Base-by-base conservation (phyloP, 2,113 vertebrate species). In the Gavia stellata region DNA sequence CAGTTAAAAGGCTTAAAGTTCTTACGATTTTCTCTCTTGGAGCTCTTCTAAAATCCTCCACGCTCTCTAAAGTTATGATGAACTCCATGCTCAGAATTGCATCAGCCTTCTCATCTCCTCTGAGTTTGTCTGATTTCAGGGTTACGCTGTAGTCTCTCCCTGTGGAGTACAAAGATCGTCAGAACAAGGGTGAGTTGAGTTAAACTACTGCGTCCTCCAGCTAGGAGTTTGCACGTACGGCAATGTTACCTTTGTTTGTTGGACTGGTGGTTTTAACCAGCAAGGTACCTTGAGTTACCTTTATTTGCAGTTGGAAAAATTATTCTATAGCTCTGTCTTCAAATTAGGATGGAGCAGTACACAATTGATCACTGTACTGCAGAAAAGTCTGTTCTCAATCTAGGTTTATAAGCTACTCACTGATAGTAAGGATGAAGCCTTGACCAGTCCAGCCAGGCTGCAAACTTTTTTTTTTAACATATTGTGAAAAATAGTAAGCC, bases 161-260 rank as follows among this genome's bases (percentile, higher is more conserved):
- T 31, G 26, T 0, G 0, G n/a, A 33, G 18, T 0, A 5, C 42
- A 24, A 8, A 25, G 42, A 8, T 24, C 36, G 7, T 50, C 31
- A 4, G 23, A 44, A 56, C 10, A 4, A 33, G 25, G 10, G 18
- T 4, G n/a, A n/a, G n/a, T 38, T 61, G 25, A n/a, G 40, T 42
- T 47, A 16, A 65, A n/a, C 31, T 31, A 5, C 34, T 6, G 25
- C 2, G 0, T 14, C 40, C 53, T 65, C 31, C 28, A 45, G 28
- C 23, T 20, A 13, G 12, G 42, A 44, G 50, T 31, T 2, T 20
- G 15, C 26, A 19, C 2, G 1, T 8, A 2, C 0, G 6, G 16
- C 56, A 56, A 2, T 0, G 6, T 56, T 16, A 36, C 49, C 63
- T 55, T 40, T 79, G 14, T 21, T 42, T 47, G 34, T n/a, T n/a